Percentiles rank a stretch among this genome's conserved stretches.
These are phyloP conservation scores for Temnothorax curvispinosus DNA, from an alignment of 1,140 invertebrate genomes.

Conservation along the genomic window DNA sequence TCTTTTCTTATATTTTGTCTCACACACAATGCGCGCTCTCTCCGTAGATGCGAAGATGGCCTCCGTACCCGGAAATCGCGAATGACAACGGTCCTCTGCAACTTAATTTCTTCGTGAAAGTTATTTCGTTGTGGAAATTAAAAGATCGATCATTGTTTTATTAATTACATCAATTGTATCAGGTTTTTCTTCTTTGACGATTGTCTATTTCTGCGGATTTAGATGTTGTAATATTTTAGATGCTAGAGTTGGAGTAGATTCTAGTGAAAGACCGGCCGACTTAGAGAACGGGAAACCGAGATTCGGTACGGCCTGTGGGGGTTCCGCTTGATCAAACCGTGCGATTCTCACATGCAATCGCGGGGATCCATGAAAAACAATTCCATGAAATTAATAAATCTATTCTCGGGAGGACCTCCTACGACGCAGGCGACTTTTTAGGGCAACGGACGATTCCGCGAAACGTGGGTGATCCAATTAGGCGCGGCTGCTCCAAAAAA, in stretches of 20 bases:
- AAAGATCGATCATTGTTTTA: not conserved
- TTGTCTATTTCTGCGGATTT: not conserved
- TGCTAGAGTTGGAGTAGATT: not conserved
- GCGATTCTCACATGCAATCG: constrained; percentile 46
- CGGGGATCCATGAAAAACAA: constrained; percentile 48
- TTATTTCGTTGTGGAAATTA: not conserved
- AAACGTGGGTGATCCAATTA: constrained; percentile 58
- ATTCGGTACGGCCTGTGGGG: constrained; percentile 66
- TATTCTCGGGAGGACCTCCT: constrained; percentile 42
- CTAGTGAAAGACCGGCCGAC: not conserved
- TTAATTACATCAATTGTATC: not conserved
- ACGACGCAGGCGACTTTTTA: constrained; percentile 33
- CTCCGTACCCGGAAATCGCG: constrained; percentile 21
- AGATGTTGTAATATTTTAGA: not conserved
- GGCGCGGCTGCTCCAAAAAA: not conserved
- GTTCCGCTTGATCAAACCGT: constrained; percentile 64
- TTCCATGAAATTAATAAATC: constrained; percentile 63
- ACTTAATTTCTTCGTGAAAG: not conserved
- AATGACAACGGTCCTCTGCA: not conserved
- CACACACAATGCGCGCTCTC: not conserved
- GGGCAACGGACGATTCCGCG: not conserved
- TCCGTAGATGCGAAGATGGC: not conserved
- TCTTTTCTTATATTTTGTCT: constrained; percentile 28
- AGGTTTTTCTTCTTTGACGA: not conserved
- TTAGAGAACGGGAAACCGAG: constrained; percentile 61